Evolutionary conservation across 1,140 invertebrate genomes (phyloP), one percentile per base, ranked within the genome.

Genomic region (Vollenhovia emeryi): DNA sequence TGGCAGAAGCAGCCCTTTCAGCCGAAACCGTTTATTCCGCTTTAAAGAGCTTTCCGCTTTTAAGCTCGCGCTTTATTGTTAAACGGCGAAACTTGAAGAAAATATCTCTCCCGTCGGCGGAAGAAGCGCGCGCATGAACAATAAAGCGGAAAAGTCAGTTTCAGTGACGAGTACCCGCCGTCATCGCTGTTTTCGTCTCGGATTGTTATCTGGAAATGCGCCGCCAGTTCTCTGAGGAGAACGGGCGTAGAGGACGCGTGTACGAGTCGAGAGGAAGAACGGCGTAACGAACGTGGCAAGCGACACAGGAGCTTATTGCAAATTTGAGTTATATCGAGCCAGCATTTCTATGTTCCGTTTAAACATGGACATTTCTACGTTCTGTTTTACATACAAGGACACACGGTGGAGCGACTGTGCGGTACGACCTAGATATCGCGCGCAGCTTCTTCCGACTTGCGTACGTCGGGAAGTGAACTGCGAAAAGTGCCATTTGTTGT

Each of bases 121-220:
- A 79, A 18, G 48, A 52, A 79, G 40, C n/a, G 6, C 60, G 30
- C 13, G 30, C 15, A 3, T 13, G 18, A 60, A 60, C 43, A 79
- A 79, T 68, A 68, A 52, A 79, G 8, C 43, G 60, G 76, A 79
- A 66, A 79, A 52, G 62, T 50, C 45, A 79, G 60, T 52, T 52
- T 48, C 30, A 68, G 21, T 40, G 21, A 40, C 13, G 15, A 52
- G 11, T 40, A 13, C 18, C 40, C 21, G 8, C 21, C 30, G 50
- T 50, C 50, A 78, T 60, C 21, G 15, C 21, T 40, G 21, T 52
- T 66, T 68, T 66, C 9, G n/a, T 78, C 30, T 78, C 4, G 9
- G 0, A 52, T 79, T 79, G 30, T 79, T 66, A 52, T 30, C 13
- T 75, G 55, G 43, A 75, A 52, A 75, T 75, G 27, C 24, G 27